Evolutionary conservation across 1,140 invertebrate genomes (phyloP).

Genomic region (Drosophila repleta): DNA sequence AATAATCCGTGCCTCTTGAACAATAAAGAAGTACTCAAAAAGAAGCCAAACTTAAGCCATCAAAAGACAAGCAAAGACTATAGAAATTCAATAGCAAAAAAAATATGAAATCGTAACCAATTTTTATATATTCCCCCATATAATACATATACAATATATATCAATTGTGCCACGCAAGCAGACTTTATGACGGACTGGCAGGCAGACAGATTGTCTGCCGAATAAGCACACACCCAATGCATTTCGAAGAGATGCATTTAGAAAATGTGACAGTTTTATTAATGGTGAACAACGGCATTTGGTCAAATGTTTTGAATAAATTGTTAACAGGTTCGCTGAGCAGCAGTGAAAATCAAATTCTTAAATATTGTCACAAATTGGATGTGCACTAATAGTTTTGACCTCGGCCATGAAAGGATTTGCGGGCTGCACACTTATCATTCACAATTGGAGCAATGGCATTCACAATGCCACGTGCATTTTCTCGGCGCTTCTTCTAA

Average conservation of each 20-base stretch:
- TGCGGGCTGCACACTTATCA: constrained; percentile 46
- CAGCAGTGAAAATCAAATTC: constrained; percentile 17
- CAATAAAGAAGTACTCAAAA: background rate
- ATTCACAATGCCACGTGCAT: constrained; percentile 65
- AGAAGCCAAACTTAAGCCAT: too few relatives aligned
- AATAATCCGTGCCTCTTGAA: too few relatives aligned
- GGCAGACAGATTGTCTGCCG: constrained; percentile 39
- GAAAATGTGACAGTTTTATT: constrained; percentile 66
- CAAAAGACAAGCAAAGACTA: too few relatives aligned
- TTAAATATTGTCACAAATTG: constrained; percentile 64
- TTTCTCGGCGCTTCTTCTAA: constrained; percentile 22
- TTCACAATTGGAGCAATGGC: constrained; percentile 40
- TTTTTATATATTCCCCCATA: too few relatives aligned
- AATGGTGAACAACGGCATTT: constrained; percentile 59
- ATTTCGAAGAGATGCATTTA: constrained; percentile 57
- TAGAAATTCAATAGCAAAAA: too few relatives aligned
- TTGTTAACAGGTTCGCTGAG: constrained; percentile 64
- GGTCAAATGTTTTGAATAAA: constrained; percentile 55
- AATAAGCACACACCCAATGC: constrained; percentile 29
- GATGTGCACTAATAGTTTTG: constrained; percentile 76
- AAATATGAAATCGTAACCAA: too few relatives aligned
- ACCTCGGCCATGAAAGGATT: constrained; percentile 82
- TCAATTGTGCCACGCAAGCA: too few relatives aligned
- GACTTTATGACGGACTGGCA: constrained; percentile 12
- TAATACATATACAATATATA: too few relatives aligned